Evolutionary conservation across 2,113 vertebrate species (phyloP).

Genomic region (Lutjanus erythropterus): DNA sequence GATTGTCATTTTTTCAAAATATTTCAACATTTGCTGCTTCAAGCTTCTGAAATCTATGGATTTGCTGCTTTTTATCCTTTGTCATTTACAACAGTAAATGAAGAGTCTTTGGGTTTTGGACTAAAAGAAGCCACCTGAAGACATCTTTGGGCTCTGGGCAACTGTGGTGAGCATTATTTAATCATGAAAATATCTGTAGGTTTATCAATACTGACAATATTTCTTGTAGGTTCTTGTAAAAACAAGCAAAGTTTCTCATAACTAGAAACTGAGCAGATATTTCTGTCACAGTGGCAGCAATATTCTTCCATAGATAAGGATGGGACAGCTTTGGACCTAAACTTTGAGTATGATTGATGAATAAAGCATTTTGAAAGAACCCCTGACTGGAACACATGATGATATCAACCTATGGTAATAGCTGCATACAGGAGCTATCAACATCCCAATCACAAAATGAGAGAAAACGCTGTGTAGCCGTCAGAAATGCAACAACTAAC

Average conservation of each 20-base stretch:
- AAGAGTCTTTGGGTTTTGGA: no score
- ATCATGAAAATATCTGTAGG: no score
- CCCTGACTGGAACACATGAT: constrained; percentile 56
- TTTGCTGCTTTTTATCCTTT: no score
- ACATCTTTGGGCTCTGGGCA: no score
- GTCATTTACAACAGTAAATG: no score
- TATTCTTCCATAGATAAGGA: constrained; percentile 24
- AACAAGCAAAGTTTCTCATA: neutral
- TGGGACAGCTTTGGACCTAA: constrained; percentile 72
- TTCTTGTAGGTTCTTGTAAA: neutral
- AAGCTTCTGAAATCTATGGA: no score
- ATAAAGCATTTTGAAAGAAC: constrained; percentile 75
- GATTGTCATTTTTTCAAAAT: no score
- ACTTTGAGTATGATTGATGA: constrained; percentile 47
- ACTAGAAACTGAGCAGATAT: neutral
- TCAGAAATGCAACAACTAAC: constrained; percentile 35
- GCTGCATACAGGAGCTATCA: constrained; percentile 55
- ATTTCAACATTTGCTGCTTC: no score
- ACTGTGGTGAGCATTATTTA: no score
- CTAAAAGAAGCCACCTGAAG: no score
- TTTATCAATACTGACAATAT: no score
- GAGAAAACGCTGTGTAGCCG: constrained; percentile 17
- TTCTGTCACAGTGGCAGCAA: neutral
- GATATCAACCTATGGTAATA: constrained; percentile 51
- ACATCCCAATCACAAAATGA: constrained; percentile 34